Conservation (phyloP, 2,113 vertebrate species). For the Polypterus bichir region DNA sequence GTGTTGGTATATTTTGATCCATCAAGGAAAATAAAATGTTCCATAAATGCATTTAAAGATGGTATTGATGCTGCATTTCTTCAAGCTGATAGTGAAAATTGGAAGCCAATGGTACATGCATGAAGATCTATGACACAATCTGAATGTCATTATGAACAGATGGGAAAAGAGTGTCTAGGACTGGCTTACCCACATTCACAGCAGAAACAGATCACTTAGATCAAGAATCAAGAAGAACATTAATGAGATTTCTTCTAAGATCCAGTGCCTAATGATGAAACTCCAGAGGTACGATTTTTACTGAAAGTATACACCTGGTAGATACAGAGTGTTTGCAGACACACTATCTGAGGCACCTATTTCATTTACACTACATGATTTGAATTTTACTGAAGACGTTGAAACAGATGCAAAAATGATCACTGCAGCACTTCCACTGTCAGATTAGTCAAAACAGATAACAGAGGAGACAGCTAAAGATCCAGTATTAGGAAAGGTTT, state of each 20-base stretch:
- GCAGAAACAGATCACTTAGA: constrained; percentile 17
- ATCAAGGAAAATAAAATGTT: constrained; percentile 8
- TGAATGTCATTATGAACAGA: constrained; percentile 13
- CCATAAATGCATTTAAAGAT: constrained; percentile 14
- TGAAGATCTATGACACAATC: constrained; percentile 12
- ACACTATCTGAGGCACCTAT: too few species aligned
- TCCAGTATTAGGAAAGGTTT: too few species aligned
- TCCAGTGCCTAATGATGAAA: constrained; percentile 18
- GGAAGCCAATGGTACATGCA: constrained; percentile 18
- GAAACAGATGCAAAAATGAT: too few species aligned
- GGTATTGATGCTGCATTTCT: constrained; percentile 15
- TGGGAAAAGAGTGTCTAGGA: constrained; percentile 15
- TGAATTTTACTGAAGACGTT: too few species aligned
- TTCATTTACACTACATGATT: too few species aligned
- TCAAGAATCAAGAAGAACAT: constrained; percentile 18
- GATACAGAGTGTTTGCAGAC: too few species aligned
- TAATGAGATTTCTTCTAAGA: constrained; percentile 15
- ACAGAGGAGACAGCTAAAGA: too few species aligned
- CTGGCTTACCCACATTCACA: constrained; percentile 11
- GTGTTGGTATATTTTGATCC: constrained; percentile 14
- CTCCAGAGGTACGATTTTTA: not conserved
- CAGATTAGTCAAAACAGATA: too few species aligned
- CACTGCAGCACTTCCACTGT: too few species aligned
- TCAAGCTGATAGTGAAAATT: constrained; percentile 7
- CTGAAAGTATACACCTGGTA: too few species aligned